These are phyloP conservation scores for Sinosuthora webbiana DNA, from an alignment of 2,113 vertebrate genomes.

Conservation along the genomic window DNA sequence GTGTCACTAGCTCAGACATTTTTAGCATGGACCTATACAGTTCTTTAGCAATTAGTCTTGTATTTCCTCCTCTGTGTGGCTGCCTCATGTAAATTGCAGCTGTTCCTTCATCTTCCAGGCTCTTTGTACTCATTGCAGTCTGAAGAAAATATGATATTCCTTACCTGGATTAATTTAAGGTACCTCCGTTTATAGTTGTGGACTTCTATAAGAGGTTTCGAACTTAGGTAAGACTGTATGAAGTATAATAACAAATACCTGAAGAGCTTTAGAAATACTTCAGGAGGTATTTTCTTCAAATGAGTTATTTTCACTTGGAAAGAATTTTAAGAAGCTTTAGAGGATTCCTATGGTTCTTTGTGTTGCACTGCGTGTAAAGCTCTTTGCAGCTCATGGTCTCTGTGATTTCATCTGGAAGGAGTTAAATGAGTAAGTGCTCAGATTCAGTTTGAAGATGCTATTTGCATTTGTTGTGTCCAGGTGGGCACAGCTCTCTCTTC, in stretches of 20 bases:
- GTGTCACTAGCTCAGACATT: background rate
- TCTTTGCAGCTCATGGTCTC: background rate
- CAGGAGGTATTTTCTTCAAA: background rate
- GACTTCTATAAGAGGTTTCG: background rate
- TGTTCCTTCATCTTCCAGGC: background rate
- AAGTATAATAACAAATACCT: background rate
- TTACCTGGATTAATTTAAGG: background rate
- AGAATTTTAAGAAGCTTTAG: slow-evolving; percentile 27
- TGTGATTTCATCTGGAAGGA: background rate
- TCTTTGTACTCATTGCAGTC: background rate
- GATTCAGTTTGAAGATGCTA: background rate
- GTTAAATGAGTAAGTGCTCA: background rate
- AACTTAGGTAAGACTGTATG: background rate
- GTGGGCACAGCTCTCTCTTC: background rate
- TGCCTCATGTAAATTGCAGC: background rate
- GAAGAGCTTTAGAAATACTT: slow-evolving; percentile 8
- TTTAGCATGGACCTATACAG: background rate
- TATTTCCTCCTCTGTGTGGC: background rate
- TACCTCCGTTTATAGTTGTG: background rate
- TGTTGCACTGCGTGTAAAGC: background rate
- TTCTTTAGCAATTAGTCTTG: background rate
- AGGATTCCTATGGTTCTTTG: background rate
- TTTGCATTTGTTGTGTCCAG: background rate
- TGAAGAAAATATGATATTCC: background rate
- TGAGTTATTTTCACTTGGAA: background rate